Evolutionary conservation across 2,888 invertebrate species (phyloP).

Genomic region (Odontocerum albicorne): DNA sequence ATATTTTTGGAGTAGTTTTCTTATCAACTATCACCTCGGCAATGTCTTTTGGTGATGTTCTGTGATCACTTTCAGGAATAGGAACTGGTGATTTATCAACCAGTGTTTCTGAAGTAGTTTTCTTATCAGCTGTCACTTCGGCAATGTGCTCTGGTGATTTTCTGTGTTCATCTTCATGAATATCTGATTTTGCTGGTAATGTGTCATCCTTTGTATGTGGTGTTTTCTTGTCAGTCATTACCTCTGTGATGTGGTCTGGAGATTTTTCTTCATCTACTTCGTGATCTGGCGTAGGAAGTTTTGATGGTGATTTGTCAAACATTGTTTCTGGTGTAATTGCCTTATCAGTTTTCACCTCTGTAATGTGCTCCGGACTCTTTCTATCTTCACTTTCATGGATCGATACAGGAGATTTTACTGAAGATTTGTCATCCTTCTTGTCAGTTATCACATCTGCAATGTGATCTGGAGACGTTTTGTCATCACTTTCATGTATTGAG

Average conservation of each 20-base stretch:
- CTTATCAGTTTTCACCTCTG: no score
- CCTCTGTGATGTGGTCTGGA: no score
- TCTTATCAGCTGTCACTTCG: neutral
- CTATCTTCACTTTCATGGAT: neutral
- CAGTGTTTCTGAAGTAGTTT: no score
- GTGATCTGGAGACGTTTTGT: neutral
- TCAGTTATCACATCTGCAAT: neutral
- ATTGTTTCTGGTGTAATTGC: no score
- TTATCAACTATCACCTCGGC: neutral
- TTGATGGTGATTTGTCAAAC: no score
- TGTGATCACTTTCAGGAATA: no score
- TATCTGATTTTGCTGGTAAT: slow-evolving; percentile 3
- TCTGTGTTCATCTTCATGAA: neutral
- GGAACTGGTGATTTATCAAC: no score
- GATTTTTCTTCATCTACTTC: neutral
- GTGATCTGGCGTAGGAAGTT: no score
- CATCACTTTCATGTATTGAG: neutral
- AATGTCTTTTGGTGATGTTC: neutral
- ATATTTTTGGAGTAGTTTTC: no score
- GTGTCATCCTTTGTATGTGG: no score
- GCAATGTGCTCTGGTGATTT: neutral
- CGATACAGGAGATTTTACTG: neutral
- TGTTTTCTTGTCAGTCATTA: no score
- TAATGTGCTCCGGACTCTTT: no score
- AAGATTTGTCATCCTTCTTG: neutral